Conservation (phyloP, 2,888 invertebrate species). For the Caenorhabditis sinica region DNA sequence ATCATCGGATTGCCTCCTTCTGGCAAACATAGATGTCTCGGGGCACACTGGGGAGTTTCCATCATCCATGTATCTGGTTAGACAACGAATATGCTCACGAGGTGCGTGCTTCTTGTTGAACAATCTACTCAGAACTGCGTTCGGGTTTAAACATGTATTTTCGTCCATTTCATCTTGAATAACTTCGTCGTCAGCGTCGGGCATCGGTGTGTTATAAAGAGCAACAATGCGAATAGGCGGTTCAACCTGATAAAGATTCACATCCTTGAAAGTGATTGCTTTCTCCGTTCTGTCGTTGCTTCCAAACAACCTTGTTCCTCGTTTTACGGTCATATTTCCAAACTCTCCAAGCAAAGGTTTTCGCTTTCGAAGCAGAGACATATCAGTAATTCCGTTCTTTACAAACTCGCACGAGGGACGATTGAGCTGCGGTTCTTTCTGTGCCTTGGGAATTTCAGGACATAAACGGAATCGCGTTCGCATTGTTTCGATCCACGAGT, state of each 20-base stretch:
- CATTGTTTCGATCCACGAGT: slow-evolving; percentile 72
- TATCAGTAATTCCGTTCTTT: slow-evolving; percentile 66
- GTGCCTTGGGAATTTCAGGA: slow-evolving; percentile 59
- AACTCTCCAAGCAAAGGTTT: slow-evolving; percentile 69
- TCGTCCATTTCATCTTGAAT: slow-evolving; percentile 45
- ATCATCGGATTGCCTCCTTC: slow-evolving; percentile 61
- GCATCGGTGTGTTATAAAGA: slow-evolving; percentile 25
- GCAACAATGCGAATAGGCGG: slow-evolving; percentile 34
- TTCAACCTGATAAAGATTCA: slow-evolving; percentile 47
- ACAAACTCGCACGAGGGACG: slow-evolving; percentile 63
- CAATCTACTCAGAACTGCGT: slow-evolving; percentile 6
- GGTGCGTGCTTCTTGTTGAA: slow-evolving; percentile 23
- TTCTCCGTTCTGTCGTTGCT: slow-evolving; percentile 20
- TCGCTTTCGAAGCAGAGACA: slow-evolving; percentile 57
- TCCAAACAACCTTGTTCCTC: slow-evolving; percentile 32
- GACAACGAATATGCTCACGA: slow-evolving; percentile 45
- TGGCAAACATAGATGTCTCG: slow-evolving; percentile 66
- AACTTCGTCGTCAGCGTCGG: slow-evolving; percentile 14
- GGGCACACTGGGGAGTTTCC: slow-evolving; percentile 63
- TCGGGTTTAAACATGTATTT: slow-evolving; percentile 8
- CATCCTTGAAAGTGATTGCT: slow-evolving; percentile 19
- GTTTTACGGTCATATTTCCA: slow-evolving; percentile 67
- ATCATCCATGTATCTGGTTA: slow-evolving; percentile 53
- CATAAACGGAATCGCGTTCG: slow-evolving; percentile 70
- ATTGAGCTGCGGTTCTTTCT: slow-evolving; percentile 70